A percentile compares a stretch with the other conserved stretches of the same genome.
Conservation (phyloP, 2,797 vertebrate genomes). For the Lepidocolaptes lacrymiger region DNA sequence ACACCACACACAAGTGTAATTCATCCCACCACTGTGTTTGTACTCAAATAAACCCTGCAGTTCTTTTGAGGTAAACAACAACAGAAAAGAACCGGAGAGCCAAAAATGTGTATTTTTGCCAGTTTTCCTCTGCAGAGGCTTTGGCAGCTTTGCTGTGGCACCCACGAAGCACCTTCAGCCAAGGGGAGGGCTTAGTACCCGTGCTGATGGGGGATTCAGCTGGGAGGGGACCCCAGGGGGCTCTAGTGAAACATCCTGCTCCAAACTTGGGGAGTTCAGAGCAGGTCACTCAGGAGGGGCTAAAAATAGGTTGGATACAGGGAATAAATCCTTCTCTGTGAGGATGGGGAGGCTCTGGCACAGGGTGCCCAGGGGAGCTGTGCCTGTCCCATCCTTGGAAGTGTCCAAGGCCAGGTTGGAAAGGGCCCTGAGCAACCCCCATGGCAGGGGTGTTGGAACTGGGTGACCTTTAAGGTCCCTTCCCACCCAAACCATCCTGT, state of each 20-base stretch:
- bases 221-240: background rate
- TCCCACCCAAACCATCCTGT: background rate
- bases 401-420: background rate
- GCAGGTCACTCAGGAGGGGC: background rate
- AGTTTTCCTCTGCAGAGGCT: background rate
- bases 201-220: rapidly evolving
- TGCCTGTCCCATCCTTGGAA: background rate
- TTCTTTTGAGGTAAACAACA: background rate
- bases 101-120: background rate
- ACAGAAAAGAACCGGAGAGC: background rate
- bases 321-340: background rate
- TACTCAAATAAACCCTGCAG: background rate
- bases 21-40: background rate
- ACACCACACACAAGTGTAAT: slow-evolving; percentile 21
- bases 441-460: background rate
- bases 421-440: rapidly evolving
- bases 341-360: background rate
- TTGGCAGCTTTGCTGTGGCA: background rate
- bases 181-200: rapidly evolving
- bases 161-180: background rate
- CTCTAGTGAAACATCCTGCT: background rate
- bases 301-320: background rate
- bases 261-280: background rate
- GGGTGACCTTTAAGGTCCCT: background rate
- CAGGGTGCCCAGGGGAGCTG: background rate